These are phyloP conservation scores for Conus betulinus DNA, from an alignment of 1,140 invertebrate genomes.

Conservation along the genomic window DNA sequence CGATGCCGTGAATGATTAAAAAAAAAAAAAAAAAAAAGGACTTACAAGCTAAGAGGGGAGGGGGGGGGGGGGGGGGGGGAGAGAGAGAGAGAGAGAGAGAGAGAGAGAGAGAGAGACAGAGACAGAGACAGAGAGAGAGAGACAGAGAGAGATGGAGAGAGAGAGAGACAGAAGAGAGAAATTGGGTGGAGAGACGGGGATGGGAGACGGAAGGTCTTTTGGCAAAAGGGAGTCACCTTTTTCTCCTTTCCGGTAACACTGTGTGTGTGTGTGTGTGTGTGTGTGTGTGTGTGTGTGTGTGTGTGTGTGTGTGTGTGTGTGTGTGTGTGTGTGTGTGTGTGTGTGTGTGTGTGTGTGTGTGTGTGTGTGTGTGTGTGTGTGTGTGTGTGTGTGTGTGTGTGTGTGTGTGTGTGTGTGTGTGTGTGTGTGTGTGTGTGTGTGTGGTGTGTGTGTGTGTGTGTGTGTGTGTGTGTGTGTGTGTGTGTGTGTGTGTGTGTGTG, in stretches of 20 bases:
- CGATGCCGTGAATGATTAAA: too few relatives aligned
- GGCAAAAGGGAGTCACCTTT: too few relatives aligned
- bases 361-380: not conserved
- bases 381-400: constrained; percentile 2
- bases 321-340: constrained; percentile 4
- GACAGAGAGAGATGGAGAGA: too few relatives aligned
- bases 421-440: not conserved
- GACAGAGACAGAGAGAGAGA: not conserved
- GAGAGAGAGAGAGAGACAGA: not conserved
- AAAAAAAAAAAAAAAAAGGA: too few relatives aligned
- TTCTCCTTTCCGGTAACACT: too few relatives aligned
- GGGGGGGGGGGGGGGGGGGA: too few relatives aligned
- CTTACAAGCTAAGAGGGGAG: too few relatives aligned
- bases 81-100: not conserved
- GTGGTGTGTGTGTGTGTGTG: not conserved
- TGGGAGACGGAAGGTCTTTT: too few relatives aligned
- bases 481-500: not conserved
- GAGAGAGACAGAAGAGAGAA: too few relatives aligned
- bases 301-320: constrained; percentile 9
- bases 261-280: not conserved
- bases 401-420: not conserved
- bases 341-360: not conserved
- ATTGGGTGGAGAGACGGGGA: not conserved
- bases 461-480: not conserved
- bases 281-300: constrained; percentile 10